Evolutionary conservation across 1,140 invertebrate genomes (phyloP).

Genomic region (Penaeus japonicus): DNA sequence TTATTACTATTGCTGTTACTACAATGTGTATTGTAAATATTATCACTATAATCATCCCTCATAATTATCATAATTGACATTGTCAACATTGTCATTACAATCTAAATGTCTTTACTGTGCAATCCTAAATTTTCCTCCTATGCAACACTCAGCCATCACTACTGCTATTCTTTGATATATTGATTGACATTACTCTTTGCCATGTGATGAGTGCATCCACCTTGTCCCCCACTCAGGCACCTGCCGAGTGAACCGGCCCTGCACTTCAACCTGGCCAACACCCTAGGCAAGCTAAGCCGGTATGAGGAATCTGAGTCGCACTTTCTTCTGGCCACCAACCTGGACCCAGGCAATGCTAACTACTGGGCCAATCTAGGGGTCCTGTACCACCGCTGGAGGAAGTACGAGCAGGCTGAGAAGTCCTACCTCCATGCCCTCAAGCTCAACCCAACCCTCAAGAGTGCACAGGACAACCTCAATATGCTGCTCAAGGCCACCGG

Average conservation of each 20-base stretch:
- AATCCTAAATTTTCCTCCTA: too few species aligned
- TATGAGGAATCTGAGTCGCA: conserved; percentile 82
- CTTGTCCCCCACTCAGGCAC: conserved; percentile 22
- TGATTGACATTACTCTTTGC: too few species aligned
- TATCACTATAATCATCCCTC: too few species aligned
- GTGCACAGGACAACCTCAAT: conserved; percentile 56
- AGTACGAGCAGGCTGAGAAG: conserved; percentile 75
- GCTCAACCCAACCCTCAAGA: conserved; percentile 71
- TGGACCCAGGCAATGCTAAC: conserved; percentile 68
- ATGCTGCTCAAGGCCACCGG: conserved; percentile 55
- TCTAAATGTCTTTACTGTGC: too few species aligned
- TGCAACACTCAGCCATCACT: too few species aligned
- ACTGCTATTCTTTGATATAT: too few species aligned
- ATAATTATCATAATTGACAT: too few species aligned
- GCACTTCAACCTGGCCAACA: conserved; percentile 88
- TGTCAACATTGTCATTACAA: too few species aligned
- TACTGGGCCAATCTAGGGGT: conserved; percentile 75
- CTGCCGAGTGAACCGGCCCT: conserved; percentile 68
- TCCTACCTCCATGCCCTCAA: conserved; percentile 80
- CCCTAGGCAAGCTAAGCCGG: conserved; percentile 78
- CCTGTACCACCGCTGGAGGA: conserved; percentile 92
- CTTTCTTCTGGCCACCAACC: conserved; percentile 78
- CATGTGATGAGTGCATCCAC: neutral
- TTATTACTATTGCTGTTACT: too few species aligned
- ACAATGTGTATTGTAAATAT: too few species aligned